A percentile compares a stretch with the other conserved stretches of the same genome.
Evolutionary conservation across 2,888 invertebrate species (phyloP).

Genomic region (Lepidochitona cinerea): DNA sequence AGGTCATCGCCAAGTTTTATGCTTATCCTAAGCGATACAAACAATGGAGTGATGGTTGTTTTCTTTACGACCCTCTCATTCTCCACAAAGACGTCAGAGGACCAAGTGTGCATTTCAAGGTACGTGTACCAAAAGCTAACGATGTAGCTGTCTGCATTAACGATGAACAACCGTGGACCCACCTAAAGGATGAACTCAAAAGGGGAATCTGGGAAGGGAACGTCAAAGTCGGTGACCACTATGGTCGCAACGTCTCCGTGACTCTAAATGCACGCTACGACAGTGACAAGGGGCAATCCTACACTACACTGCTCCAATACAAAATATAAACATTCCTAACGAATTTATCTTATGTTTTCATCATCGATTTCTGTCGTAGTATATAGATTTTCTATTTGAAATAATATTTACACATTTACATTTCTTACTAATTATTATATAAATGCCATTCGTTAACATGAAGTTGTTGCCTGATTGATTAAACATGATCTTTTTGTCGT

Average conservation of each 20-base stretch:
- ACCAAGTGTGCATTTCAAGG: slow-evolving; percentile 47
- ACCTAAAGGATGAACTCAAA: slow-evolving; percentile 51
- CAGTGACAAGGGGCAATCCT: slow-evolving; percentile 59
- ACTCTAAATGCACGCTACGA: slow-evolving; percentile 68
- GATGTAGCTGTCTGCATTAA: slow-evolving; percentile 65
- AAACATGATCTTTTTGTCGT: too few species aligned
- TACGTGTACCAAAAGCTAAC: slow-evolving; percentile 62
- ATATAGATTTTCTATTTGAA: too few species aligned
- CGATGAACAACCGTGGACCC: slow-evolving; percentile 59
- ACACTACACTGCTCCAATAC: slow-evolving; percentile 68
- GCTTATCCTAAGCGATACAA: slow-evolving; percentile 70
- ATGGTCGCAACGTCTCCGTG: slow-evolving; percentile 57
- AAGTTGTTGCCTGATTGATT: too few species aligned
- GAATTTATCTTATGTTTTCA: too few species aligned
- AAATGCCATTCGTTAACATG: too few species aligned
- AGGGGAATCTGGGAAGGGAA: slow-evolving; percentile 54
- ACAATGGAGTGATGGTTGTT: slow-evolving; percentile 69
- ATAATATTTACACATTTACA: too few species aligned
- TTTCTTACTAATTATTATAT: too few species aligned
- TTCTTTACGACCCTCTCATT: slow-evolving; percentile 57
- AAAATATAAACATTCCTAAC: neutral
- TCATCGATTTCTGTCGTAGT: too few species aligned
- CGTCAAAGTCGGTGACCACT: slow-evolving; percentile 47
- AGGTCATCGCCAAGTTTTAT: slow-evolving; percentile 41
- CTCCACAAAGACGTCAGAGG: slow-evolving; percentile 50